Percentiles rank a stretch among this genome's conserved stretches.
Conservation (phyloP, 2,797 vertebrate genomes). For the Xiphorhynchus erythropygius region DNA sequence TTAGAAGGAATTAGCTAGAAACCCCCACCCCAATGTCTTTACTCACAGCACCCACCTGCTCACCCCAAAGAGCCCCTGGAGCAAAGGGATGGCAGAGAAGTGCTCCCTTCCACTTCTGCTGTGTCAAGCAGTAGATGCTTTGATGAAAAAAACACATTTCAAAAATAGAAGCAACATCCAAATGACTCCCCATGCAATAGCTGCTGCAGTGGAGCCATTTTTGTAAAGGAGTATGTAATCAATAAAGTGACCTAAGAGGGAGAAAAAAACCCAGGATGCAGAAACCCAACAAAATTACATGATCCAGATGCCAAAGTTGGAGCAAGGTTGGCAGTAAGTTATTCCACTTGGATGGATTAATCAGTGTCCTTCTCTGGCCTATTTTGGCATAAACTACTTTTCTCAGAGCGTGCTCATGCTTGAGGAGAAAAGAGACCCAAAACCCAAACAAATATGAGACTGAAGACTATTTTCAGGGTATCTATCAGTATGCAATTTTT, state of each 20-base stretch:
- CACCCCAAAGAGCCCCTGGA: background rate
- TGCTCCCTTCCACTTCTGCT: background rate
- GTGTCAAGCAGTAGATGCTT: background rate
- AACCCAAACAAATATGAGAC: background rate
- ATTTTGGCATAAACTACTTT: background rate
- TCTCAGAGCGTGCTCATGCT: background rate
- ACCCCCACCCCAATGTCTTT: background rate
- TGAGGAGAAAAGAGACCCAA: background rate
- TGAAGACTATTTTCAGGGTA: background rate
- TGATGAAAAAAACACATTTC: background rate
- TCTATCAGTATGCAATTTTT: background rate
- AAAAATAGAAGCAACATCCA: background rate
- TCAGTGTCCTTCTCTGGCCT: background rate
- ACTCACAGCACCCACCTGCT: background rate
- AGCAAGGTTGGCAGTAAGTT: background rate
- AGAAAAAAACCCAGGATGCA: background rate
- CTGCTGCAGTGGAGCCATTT: background rate
- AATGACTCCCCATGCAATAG: background rate
- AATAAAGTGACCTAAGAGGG: background rate
- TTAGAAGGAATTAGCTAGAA: background rate
- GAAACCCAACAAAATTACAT: background rate
- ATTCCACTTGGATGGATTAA: constrained; percentile 5
- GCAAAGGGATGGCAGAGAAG: background rate
- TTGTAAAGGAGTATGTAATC: background rate
- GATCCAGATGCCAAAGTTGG: background rate